Conservation (phyloP, 2,888 invertebrate genomes). For the Nomada lathburiana region DNA sequence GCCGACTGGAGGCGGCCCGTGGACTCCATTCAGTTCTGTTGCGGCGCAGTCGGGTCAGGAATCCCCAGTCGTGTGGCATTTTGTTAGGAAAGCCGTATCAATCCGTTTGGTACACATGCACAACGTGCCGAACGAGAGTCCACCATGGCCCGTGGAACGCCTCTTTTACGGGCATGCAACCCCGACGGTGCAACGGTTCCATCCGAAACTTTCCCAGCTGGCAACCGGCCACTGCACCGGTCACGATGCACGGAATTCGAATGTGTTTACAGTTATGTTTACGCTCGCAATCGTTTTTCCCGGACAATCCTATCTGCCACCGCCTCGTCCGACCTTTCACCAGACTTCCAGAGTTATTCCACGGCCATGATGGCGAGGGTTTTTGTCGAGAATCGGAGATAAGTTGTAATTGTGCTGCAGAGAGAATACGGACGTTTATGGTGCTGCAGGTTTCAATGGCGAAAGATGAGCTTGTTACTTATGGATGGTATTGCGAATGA, state of each 20-base stretch:
- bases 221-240: slow-evolving; percentile 75
- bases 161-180: slow-evolving; percentile 32
- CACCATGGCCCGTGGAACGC: background rate
- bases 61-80: slow-evolving; percentile 53
- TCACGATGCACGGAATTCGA: slow-evolving; percentile 74
- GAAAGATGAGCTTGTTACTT: background rate
- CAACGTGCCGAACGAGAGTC: slow-evolving; percentile 20
- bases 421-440: background rate
- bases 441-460: background rate
- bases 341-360: slow-evolving; percentile 1
- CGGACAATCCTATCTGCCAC: slow-evolving; percentile 53
- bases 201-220: slow-evolving; percentile 73
- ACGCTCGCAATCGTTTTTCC: slow-evolving; percentile 67
- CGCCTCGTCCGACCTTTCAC: slow-evolving; percentile 1
- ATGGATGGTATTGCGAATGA: no score
- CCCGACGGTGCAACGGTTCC: slow-evolving; percentile 38
- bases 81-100: slow-evolving; percentile 62
- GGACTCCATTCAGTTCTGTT: slow-evolving; percentile 46
- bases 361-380: background rate
- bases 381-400: background rate
- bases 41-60: slow-evolving; percentile 45
- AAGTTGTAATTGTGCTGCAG: slow-evolving; percentile 14
- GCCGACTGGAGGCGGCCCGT: slow-evolving; percentile 28
- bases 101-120: slow-evolving; percentile 63
- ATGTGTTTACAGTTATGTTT: slow-evolving; percentile 78